Percentiles rank a stretch among this genome's conserved stretches.
Conservation (phyloP, 2,113 vertebrate species). For the Urocitellus parryii region DNA sequence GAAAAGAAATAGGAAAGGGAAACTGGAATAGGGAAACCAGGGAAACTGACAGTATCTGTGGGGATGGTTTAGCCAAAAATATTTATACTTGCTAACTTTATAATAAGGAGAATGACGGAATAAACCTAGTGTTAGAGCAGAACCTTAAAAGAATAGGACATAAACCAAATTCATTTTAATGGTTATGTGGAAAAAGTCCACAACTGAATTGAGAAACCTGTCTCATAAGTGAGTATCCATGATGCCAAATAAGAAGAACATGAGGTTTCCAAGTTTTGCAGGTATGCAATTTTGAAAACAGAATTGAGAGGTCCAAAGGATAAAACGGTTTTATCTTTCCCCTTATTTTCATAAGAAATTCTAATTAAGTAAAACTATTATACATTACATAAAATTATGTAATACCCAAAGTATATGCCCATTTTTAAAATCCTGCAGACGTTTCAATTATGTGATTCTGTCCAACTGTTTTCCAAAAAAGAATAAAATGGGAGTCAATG, state of each 20-base stretch:
- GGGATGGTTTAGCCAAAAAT: background rate
- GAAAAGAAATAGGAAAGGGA: background rate
- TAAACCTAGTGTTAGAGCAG: background rate
- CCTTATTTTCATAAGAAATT: background rate
- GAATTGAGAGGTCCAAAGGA: background rate
- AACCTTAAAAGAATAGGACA: background rate
- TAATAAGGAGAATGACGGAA: background rate
- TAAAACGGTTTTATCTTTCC: background rate
- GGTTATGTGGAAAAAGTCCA: background rate
- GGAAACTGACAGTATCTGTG: background rate
- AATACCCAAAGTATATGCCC: background rate
- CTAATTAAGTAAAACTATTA: constrained; percentile 26
- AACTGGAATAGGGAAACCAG: background rate
- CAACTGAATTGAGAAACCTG: background rate
- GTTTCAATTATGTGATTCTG: background rate
- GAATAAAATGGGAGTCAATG: background rate
- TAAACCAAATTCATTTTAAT: background rate
- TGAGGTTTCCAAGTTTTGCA: background rate
- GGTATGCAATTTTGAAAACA: background rate
- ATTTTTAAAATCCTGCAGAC: background rate
- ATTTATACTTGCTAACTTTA: constrained; percentile 15
- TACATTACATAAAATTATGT: background rate
- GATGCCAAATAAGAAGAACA: background rate
- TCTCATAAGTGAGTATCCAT: background rate
- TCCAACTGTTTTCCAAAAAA: constrained; percentile 10